These are phyloP conservation scores for Lasioglossum oenotherae DNA, from an alignment of 2,888 invertebrate genomes.

Conservation along the genomic window DNA sequence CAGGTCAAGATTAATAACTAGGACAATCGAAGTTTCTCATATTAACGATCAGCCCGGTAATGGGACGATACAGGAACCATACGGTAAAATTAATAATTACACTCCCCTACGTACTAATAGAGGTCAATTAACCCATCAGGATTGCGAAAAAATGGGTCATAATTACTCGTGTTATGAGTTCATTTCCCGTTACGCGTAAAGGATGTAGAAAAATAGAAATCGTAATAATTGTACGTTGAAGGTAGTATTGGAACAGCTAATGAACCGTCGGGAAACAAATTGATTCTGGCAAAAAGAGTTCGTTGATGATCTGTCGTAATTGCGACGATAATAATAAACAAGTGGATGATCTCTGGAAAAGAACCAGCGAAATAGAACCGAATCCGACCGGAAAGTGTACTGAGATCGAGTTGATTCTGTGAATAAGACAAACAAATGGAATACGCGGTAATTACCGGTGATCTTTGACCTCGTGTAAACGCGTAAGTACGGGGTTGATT, in stretches of 20 bases:
- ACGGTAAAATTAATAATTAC: slow-evolving; percentile 22
- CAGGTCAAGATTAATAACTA: neutral
- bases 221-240: neutral
- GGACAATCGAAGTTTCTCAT: neutral
- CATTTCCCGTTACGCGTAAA: slow-evolving; percentile 18
- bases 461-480: slow-evolving; percentile 36
- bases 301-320: neutral
- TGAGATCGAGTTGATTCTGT: slow-evolving; percentile 12
- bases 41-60: neutral
- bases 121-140: slow-evolving; percentile 14
- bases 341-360: neutral
- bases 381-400: neutral
- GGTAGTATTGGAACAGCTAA: neutral
- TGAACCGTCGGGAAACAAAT: neutral
- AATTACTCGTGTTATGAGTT: slow-evolving; percentile 13
- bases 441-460: slow-evolving; percentile 23
- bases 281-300: neutral
- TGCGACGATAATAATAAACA: neutral
- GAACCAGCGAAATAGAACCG: neutral
- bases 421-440: slow-evolving; percentile 38
- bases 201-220: slow-evolving; percentile 24
- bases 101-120: neutral
- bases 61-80: neutral
- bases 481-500: slow-evolving; percentile 14
- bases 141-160: neutral